Base-by-base conservation (phyloP, 37 sponge, comb jelly and placozoan species). In the Mnemiopsis leidyi region DNA sequence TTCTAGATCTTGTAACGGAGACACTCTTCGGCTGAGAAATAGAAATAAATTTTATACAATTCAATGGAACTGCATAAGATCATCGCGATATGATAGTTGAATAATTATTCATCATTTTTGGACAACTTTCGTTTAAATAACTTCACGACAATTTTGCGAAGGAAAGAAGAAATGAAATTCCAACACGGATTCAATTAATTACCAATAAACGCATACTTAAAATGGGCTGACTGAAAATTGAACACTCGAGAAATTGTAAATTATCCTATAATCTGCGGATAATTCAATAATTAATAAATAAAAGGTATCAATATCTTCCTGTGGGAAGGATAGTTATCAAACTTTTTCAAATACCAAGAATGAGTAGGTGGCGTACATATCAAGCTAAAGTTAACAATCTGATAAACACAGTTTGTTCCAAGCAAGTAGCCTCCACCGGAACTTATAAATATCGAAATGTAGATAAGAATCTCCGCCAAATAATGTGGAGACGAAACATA, bases 331-430 rank as follows among this genome's bases (percentile, higher is more conserved):
- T 85, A 85, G n/a, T 85, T 25, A 9, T 38, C 61, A 25, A 85
- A 85, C 24, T 38, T 85, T 3, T 85, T 40, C 18, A 20, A 25
- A 85, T 85, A 85, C 90, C 90, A 85, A 34, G 13, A 1, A 23
- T 85, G 90, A 40, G 90, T 85, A 26, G 90, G 90, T 3, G 90
- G 90, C 2, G 67, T 40, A 39, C 90, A 85, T 24, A 85, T 85
- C 26, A 85, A 23, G 23, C 30, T 39, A 32, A 85, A 85, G 48
- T 85, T 85, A 9, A 85, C 29, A 20, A 85, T 39, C 61, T 85
- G 90, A 39, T 85, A 85, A 13, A 85, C 0, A 85, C 90, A 85
- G 26, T 85, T 85, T 13, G 36, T 7, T 26, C 29, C 61, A 38
- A 85, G 48, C 29, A 85, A 40, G 29, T 85, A 85, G 16, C 29